phyloP scores from a whole-genome alignment of 1,140 invertebrate species.

The Atta texana region DNA sequence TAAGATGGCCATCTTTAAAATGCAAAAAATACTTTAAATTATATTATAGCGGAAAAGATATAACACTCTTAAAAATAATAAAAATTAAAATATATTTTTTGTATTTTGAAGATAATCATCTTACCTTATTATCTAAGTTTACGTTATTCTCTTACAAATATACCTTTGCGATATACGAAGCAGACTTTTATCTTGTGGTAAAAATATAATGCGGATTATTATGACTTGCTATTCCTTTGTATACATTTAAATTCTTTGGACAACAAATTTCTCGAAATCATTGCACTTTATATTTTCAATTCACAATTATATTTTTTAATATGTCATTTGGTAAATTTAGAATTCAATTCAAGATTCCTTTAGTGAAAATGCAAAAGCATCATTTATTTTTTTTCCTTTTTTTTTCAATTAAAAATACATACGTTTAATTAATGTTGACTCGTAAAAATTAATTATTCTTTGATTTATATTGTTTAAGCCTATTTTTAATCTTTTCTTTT shows the following conservation, averaged over 20 bases:
- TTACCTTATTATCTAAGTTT: no score
- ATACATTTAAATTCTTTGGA: not conserved
- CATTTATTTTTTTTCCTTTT: not conserved
- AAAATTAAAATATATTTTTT: no score
- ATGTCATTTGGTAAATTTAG: not conserved
- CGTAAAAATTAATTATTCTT: no score
- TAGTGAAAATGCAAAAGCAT: not conserved
- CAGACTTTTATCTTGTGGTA: not conserved
- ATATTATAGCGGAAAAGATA: no score
- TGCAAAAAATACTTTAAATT: not conserved
- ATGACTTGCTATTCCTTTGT: not conserved
- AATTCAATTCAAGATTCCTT: not conserved
- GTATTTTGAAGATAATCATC: no score
- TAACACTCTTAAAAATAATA: no score
- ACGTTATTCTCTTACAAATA: conserved; percentile 2
- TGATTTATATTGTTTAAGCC: no score
- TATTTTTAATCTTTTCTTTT: not conserved
- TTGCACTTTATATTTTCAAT: not conserved
- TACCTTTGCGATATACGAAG: not conserved
- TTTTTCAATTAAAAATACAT: not conserved
- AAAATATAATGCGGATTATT: not conserved
- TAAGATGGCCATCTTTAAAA: no score
- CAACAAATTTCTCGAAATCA: not conserved
- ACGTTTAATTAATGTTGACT: no score
- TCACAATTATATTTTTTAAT: not conserved